These are phyloP conservation scores for Buteo buteo DNA, from an alignment of 2,113 vertebrate species.

Conservation along the genomic window DNA sequence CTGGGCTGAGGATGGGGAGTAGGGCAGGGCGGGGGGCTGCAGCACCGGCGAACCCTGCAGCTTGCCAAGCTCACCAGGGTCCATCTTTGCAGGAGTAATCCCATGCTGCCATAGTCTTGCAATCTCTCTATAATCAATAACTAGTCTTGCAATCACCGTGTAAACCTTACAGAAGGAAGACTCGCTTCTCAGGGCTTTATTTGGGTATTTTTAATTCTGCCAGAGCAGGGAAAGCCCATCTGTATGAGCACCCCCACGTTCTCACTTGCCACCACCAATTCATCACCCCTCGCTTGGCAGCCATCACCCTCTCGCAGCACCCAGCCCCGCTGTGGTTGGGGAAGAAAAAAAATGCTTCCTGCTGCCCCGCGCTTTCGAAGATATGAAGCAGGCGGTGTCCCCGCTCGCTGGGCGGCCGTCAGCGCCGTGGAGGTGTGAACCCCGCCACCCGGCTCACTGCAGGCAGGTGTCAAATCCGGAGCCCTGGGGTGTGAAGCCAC, in stretches of 20 bases:
- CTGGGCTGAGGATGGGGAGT: no score
- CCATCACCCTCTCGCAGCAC: background rate
- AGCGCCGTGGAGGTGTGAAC: background rate
- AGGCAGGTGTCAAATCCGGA: background rate
- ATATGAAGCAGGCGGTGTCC: background rate
- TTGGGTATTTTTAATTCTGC: background rate
- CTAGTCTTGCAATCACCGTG: no score
- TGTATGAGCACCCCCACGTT: accelerated
- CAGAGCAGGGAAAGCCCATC: background rate
- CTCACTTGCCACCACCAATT: background rate
- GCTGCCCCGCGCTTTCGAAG: background rate
- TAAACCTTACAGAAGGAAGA: background rate
- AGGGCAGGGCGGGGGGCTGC: background rate
- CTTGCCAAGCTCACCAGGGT: background rate
- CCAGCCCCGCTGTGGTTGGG: background rate
- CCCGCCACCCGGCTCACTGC: background rate
- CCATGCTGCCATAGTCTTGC: accelerated
- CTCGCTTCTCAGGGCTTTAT: background rate
- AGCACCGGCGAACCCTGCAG: background rate
- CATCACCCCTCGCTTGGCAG: accelerated
- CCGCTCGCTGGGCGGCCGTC: accelerated
- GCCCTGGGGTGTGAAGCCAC: accelerated
- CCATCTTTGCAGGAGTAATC: background rate
- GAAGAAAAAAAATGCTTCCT: background rate
- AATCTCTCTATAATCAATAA: accelerated